Percentiles rank a stretch among this genome's conserved stretches.
Conservation (phyloP, 2,888 invertebrate species). For the Synanthedon myopaeformis region DNA sequence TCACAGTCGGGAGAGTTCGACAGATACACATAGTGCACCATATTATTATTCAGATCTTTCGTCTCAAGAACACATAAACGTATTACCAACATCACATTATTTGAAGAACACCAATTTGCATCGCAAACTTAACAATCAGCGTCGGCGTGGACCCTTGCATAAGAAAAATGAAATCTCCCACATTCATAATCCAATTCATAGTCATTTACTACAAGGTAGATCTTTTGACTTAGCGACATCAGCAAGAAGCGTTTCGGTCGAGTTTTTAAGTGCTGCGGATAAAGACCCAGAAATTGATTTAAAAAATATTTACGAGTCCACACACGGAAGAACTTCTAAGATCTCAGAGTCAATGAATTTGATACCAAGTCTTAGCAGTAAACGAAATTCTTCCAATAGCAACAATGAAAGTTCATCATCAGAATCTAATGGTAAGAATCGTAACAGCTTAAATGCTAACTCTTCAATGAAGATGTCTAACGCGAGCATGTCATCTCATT, state of each 20-base stretch:
- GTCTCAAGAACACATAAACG: constrained; percentile 62
- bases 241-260: constrained; percentile 74
- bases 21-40: constrained; percentile 76
- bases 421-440: constrained; percentile 26
- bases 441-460: constrained; percentile 23
- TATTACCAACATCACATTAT: constrained; percentile 53
- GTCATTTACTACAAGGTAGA: constrained; percentile 38
- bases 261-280: constrained; percentile 75
- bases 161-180: constrained; percentile 77
- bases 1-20: constrained; percentile 74
- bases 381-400: constrained; percentile 41
- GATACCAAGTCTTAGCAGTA: constrained; percentile 57
- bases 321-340: constrained; percentile 71
- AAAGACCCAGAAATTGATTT: constrained; percentile 76
- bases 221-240: constrained; percentile 67
- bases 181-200: constrained; percentile 78
- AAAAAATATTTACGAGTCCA: constrained; percentile 79
- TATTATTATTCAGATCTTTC: constrained; percentile 88
- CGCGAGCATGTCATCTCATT: constrained; percentile 63
- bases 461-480: constrained; percentile 43
- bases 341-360: constrained; percentile 65
- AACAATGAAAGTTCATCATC: constrained; percentile 31
- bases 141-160: constrained; percentile 72
- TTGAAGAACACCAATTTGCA: constrained; percentile 63
- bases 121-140: constrained; percentile 78